Conservation (phyloP, 2,113 vertebrate genomes). For the Strix aluco region DNA sequence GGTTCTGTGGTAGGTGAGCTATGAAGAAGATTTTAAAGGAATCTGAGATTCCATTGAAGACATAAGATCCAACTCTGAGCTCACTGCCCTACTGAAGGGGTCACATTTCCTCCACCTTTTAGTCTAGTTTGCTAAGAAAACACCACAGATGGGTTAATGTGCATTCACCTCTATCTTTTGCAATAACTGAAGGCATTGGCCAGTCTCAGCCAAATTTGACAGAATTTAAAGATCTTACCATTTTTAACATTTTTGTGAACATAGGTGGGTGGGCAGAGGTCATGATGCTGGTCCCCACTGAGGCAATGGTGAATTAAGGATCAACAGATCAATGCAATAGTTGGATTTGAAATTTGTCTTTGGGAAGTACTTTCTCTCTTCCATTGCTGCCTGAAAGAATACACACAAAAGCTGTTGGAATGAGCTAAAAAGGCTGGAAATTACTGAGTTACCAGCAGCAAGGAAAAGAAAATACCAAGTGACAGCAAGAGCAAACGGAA, state of each 20-base stretch:
- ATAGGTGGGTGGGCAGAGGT: not conserved
- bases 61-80: constrained; percentile 84
- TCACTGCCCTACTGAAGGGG: not conserved
- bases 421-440: not conserved
- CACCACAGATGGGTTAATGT: not conserved
- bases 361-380: not conserved
- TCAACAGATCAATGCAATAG: not conserved
- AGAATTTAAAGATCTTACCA: not conserved
- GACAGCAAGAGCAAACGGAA: not conserved
- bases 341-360: not conserved
- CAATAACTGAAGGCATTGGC: not conserved
- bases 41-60: constrained; percentile 72
- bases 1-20: constrained; percentile 38
- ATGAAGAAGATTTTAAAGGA: constrained; percentile 70
- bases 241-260: not conserved
- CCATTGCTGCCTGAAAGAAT: not conserved
- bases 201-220: not conserved
- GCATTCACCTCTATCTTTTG: not conserved
- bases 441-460: not conserved
- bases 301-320: not conserved
- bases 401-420: not conserved
- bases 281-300: not conserved
- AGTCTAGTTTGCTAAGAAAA: not conserved
- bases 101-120: not conserved
- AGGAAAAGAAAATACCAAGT: not conserved